Evolutionary conservation across 2,888 invertebrate genomes (phyloP).

Genomic region (Agrochola lota): DNA sequence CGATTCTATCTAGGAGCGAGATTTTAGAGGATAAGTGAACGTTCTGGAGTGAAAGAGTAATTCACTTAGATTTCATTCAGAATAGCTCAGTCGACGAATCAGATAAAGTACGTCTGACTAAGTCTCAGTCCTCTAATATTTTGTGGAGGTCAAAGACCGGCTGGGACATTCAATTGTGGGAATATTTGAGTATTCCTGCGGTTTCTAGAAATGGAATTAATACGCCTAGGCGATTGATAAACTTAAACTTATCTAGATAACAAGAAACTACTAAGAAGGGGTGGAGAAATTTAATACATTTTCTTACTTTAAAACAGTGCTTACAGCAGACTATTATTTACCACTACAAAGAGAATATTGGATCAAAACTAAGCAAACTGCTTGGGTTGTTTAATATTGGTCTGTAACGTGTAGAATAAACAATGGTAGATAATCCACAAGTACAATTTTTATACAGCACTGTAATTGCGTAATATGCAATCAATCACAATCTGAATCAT

Average conservation of each 20-base stretch:
- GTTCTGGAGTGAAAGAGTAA: constrained; percentile 47
- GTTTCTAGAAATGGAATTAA: constrained; percentile 35
- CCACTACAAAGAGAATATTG: background rate
- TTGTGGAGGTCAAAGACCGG: constrained; percentile 42
- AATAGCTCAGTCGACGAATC: constrained; percentile 39
- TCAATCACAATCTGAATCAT: too few relatives aligned
- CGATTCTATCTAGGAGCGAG: constrained; percentile 31
- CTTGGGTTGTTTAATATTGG: background rate
- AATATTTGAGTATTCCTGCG: constrained; percentile 7
- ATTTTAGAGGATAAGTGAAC: constrained; percentile 46
- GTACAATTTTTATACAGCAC: background rate
- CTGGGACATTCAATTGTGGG: constrained; percentile 4
- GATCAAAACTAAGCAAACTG: background rate
- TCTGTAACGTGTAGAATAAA: background rate
- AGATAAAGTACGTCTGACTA: constrained; percentile 51
- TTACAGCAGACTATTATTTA: background rate
- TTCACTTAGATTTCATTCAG: constrained; percentile 56
- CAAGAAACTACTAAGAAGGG: background rate
- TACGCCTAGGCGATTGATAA: constrained; percentile 5
- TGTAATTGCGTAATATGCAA: too few relatives aligned
- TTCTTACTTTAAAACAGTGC: background rate
- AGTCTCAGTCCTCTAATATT: constrained; percentile 40
- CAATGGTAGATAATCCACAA: background rate
- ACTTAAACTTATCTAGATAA: constrained; percentile 19
- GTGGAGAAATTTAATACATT: constrained; percentile 6